These are phyloP conservation scores for Sphecodes monilicornis DNA, from an alignment of 2,888 invertebrate species.

Conservation along the genomic window DNA sequence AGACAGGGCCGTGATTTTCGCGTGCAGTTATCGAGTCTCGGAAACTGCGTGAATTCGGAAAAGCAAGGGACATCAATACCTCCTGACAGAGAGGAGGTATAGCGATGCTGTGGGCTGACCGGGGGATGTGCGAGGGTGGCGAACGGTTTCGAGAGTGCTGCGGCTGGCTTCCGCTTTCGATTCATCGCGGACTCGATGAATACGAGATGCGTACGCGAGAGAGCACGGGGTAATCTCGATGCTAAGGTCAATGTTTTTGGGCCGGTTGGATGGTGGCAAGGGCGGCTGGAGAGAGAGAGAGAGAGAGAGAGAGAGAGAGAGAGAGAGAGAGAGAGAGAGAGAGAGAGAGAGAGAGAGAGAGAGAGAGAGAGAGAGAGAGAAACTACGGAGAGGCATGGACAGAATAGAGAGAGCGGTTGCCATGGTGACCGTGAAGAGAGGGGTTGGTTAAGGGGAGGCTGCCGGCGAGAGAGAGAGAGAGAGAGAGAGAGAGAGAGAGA, in stretches of 20 bases:
- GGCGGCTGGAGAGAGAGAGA: slow-evolving; percentile 44
- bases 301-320: slow-evolving; percentile 33
- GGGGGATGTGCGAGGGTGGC: background rate
- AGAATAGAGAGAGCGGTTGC: slow-evolving; percentile 73
- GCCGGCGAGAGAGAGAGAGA: slow-evolving; percentile 34
- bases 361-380: slow-evolving; percentile 60
- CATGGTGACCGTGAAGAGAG: slow-evolving; percentile 73
- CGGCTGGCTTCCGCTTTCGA: slow-evolving; percentile 55
- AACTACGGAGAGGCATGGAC: slow-evolving; percentile 35
- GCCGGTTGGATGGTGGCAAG: slow-evolving; percentile 70
- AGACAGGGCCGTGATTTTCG: background rate
- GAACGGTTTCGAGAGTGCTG: slow-evolving; percentile 21
- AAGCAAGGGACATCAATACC: background rate
- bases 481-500: slow-evolving; percentile 31
- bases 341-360: slow-evolving; percentile 15
- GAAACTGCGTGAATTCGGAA: slow-evolving; percentile 1
- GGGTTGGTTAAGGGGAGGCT: slow-evolving; percentile 56
- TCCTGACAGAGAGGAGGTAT: background rate
- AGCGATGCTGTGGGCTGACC: background rate
- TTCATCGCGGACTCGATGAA: slow-evolving; percentile 51
- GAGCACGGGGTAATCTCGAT: slow-evolving; percentile 56
- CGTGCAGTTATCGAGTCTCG: slow-evolving; percentile 1
- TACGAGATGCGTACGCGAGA: slow-evolving; percentile 49
- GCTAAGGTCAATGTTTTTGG: slow-evolving; percentile 81
- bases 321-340: slow-evolving; percentile 52